A percentile compares a stretch with the other conserved stretches of the same genome.
phyloP scores from a whole-genome alignment of 1,140 invertebrate species.

The Drusus annulatus region DNA sequence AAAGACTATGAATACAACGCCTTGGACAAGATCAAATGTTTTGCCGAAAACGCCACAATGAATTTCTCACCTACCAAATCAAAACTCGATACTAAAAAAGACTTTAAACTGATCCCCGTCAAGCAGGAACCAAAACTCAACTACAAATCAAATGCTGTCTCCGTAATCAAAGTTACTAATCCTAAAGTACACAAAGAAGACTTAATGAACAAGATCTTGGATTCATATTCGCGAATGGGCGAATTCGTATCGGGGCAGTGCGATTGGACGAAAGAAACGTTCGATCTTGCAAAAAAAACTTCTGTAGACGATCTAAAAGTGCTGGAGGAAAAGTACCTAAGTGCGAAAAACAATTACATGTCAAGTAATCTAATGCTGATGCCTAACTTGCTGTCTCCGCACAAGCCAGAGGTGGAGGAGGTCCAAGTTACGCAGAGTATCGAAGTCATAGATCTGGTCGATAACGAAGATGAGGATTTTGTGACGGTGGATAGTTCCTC shows the following conservation, averaged over 20 bases:
- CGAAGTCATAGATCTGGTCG: conserved; percentile 67
- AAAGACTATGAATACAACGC: conserved; percentile 68
- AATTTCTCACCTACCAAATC: conserved; percentile 66
- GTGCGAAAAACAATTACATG: conserved; percentile 71
- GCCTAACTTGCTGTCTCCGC: conserved; percentile 63
- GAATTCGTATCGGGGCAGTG: conserved; percentile 69
- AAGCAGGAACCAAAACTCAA: conserved; percentile 63
- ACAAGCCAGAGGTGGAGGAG: conserved; percentile 61
- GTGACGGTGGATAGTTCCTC: neutral
- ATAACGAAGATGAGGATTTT: conserved; percentile 61
- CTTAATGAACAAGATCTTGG: conserved; percentile 63
- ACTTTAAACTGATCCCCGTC: conserved; percentile 65
- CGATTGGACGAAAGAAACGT: conserved; percentile 65
- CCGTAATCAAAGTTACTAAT: conserved; percentile 50
- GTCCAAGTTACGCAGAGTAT: conserved; percentile 7
- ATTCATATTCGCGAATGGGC: conserved; percentile 68
- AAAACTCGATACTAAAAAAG: conserved; percentile 63
- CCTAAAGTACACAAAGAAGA: conserved; percentile 6
- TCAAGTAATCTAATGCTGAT: conserved; percentile 67
- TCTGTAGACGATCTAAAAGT: conserved; percentile 62
- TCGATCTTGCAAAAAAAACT: conserved; percentile 45
- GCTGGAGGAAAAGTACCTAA: conserved; percentile 68
- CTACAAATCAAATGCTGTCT: conserved; percentile 38
- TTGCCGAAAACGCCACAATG: conserved; percentile 68
- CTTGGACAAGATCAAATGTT: conserved; percentile 70